Evolutionary conservation across 2,797 vertebrate species (phyloP).

Genomic region (Microcaecilia unicolor): DNA sequence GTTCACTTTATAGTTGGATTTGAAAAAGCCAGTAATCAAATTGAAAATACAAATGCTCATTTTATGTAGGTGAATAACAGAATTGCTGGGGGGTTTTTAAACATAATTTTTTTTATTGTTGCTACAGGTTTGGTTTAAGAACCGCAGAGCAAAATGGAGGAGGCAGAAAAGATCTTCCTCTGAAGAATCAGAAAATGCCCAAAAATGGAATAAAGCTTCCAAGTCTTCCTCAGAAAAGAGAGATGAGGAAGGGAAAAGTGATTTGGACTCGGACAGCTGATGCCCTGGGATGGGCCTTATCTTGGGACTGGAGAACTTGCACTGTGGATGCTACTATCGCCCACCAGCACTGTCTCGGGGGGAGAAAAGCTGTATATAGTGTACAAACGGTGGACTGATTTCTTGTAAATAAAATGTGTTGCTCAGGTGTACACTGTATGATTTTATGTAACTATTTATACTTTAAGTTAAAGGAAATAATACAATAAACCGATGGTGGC

Average conservation of each 20-base stretch:
- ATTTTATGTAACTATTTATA: constrained; percentile 51
- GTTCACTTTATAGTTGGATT: too few species aligned
- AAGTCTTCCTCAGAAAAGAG: constrained; percentile 74
- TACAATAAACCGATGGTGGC: constrained; percentile 37
- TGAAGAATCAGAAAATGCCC: constrained; percentile 86
- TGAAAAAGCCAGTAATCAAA: too few species aligned
- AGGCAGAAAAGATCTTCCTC: constrained; percentile 92
- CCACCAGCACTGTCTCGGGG: constrained; percentile 59
- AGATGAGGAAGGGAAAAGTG: constrained; percentile 77
- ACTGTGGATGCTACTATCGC: constrained; percentile 51
- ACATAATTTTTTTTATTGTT: too few species aligned
- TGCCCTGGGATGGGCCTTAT: constrained; percentile 25
- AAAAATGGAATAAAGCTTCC: constrained; percentile 84
- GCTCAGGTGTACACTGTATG: constrained; percentile 68
- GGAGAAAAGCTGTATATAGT: constrained; percentile 69
- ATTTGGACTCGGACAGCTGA: constrained; percentile 94
- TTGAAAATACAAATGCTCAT: too few species aligned
- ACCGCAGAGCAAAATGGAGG: constrained; percentile 94
- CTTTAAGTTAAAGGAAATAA: constrained; percentile 42
- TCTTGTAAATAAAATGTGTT: constrained; percentile 60
- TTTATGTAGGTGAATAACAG: too few species aligned
- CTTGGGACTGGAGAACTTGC: constrained; percentile 30
- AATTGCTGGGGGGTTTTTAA: too few species aligned
- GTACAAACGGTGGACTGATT: constrained; percentile 54
- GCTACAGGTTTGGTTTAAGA: constrained; percentile 95